phyloP scores from a whole-genome alignment of 1,140 invertebrate genomes.

The Elysia chlorotica region DNA sequence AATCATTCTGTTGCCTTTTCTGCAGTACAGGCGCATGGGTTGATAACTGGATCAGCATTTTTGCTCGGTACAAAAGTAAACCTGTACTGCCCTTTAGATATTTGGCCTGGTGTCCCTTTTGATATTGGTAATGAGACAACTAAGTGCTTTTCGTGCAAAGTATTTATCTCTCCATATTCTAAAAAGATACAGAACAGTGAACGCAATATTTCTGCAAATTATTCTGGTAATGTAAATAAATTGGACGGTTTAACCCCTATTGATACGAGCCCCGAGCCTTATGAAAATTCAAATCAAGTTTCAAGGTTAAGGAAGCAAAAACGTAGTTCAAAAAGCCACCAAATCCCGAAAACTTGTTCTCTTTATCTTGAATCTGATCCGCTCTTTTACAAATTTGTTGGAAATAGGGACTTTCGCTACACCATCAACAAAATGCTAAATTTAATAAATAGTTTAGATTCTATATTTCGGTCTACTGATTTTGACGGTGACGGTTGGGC shows the following conservation, averaged over 20 bases:
- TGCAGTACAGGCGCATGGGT: not conserved
- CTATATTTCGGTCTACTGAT: constrained; percentile 45
- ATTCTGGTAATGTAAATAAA: not conserved
- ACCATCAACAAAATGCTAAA: constrained; percentile 42
- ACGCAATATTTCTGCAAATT: not conserved
- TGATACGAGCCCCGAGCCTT: not conserved
- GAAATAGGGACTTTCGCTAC: constrained; percentile 22
- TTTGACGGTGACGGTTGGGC: constrained; percentile 47
- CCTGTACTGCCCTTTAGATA: not conserved
- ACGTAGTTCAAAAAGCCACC: not conserved
- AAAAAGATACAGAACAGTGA: not conserved
- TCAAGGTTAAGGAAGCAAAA: not conserved
- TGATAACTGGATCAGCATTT: not conserved
- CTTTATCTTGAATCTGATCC: constrained; percentile 46
- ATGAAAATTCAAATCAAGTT: not conserved
- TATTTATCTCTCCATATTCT: not conserved
- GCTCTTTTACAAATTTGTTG: constrained; percentile 36
- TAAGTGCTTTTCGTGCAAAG: constrained; percentile 1
- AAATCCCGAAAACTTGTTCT: constrained; percentile 23
- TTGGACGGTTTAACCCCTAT: not conserved
- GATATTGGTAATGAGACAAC: not conserved
- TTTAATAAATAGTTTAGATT: constrained; percentile 37
- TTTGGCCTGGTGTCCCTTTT: not conserved
- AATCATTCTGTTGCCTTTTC: not conserved
- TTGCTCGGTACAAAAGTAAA: not conserved